Percentiles rank a stretch among this genome's conserved stretches.
phyloP scores from a whole-genome alignment of 92 coral and sea anemone genomes.

The Galaxea fascicularis region DNA sequence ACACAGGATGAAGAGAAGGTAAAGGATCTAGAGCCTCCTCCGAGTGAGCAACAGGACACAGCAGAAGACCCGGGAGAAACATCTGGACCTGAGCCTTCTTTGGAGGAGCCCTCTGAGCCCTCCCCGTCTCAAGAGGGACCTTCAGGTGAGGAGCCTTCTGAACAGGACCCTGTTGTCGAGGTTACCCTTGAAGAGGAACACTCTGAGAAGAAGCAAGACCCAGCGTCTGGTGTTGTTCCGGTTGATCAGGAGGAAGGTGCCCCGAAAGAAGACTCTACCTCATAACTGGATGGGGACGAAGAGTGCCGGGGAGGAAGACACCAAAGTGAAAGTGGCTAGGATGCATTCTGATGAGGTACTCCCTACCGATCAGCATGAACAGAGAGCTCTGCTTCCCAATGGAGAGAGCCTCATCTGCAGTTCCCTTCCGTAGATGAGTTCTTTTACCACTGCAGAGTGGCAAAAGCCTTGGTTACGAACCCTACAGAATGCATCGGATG shows the following conservation, averaged over 20 bases:
- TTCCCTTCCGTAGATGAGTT: background rate
- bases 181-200: slow-evolving; percentile 4
- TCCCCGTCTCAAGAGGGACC: slow-evolving; percentile 12
- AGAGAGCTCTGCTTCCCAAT: background rate
- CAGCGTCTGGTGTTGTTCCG: background rate
- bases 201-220: slow-evolving; percentile 16
- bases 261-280: background rate
- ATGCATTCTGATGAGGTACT: background rate
- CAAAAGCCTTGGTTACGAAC: too few relatives aligned
- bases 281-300: background rate
- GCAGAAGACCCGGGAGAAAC: slow-evolving; percentile 11
- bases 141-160: slow-evolving; percentile 9
- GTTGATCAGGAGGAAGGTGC: background rate
- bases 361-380: background rate
- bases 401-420: background rate
- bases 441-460: background rate
- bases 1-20: background rate
- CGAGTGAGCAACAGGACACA: slow-evolving; percentile 5
- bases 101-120: background rate
- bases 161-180: slow-evolving; percentile 5
- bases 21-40: background rate
- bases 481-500: slow-evolving; percentile 2
- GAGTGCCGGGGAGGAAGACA: background rate
- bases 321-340: background rate
- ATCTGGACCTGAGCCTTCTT: background rate